Percentiles rank a stretch among this genome's conserved stretches.
Conservation (phyloP, 1,140 invertebrate species). For the Drosophila baimaii region DNA sequence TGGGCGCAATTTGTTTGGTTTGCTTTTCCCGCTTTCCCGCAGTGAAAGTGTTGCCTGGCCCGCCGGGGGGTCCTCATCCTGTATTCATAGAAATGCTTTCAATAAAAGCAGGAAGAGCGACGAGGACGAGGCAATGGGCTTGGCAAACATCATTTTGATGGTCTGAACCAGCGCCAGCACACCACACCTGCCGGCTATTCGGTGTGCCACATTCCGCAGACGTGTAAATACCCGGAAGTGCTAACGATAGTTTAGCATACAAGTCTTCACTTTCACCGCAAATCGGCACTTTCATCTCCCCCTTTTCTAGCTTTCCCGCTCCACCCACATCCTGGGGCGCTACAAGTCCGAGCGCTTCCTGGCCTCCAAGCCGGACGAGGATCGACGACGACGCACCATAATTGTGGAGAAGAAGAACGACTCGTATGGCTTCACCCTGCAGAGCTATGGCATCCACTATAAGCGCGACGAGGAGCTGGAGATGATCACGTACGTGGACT, state of each 20-base stretch:
- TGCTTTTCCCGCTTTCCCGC: slow-evolving; percentile 36
- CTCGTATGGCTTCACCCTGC: slow-evolving; percentile 96
- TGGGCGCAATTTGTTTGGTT: slow-evolving; percentile 43
- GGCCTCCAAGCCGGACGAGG: slow-evolving; percentile 91
- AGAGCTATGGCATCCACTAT: slow-evolving; percentile 98
- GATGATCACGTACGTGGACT: slow-evolving; percentile 98
- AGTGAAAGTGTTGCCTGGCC: slow-evolving; percentile 70
- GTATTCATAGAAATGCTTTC: slow-evolving; percentile 72
- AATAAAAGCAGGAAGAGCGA: slow-evolving; percentile 49
- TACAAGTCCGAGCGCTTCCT: slow-evolving; percentile 92
- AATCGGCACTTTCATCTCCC: slow-evolving; percentile 20
- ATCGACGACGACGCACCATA: slow-evolving; percentile 92
- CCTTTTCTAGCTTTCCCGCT: slow-evolving; percentile 66
- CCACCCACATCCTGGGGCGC: slow-evolving; percentile 90
- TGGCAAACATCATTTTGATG: slow-evolving; percentile 64
- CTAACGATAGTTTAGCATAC: slow-evolving; percentile 47
- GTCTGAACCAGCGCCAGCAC: slow-evolving; percentile 11
- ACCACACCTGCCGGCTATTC: slow-evolving; percentile 51
- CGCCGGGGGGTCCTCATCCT: slow-evolving; percentile 47
- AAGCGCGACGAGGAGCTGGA: slow-evolving; percentile 92
- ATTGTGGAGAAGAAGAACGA: slow-evolving; percentile 96
- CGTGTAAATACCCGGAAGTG: slow-evolving; percentile 52
- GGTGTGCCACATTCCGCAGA: slow-evolving; percentile 61
- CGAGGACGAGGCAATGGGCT: slow-evolving; percentile 32
- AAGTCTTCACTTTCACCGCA: slow-evolving; percentile 41